These are phyloP conservation scores for Lepeophtheirus salmonis DNA, from an alignment of 1,140 invertebrate genomes.

Conservation along the genomic window DNA sequence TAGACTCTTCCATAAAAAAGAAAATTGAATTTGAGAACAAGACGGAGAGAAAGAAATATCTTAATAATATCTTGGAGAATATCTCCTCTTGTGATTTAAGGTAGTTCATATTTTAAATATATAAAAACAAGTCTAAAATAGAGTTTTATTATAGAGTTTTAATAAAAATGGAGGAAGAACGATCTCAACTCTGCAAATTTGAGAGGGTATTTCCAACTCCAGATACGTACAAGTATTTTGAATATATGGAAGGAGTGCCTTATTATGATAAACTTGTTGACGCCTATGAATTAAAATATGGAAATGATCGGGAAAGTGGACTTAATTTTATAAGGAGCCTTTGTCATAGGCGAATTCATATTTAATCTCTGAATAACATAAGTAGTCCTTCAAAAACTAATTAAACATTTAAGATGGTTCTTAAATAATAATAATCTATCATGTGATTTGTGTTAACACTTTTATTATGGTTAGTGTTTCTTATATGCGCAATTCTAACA, in stretches of 20 bases:
- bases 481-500: too few relatives aligned
- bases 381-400: too few relatives aligned
- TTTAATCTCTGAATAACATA: not conserved
- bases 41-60: not conserved
- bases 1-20: not conserved
- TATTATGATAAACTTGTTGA: slow-evolving; percentile 8
- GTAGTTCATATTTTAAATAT: not conserved
- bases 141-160: not conserved
- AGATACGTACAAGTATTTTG: not conserved
- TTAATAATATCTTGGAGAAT: not conserved
- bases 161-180: slow-evolving; percentile 3
- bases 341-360: not conserved
- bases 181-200: not conserved
- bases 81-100: not conserved
- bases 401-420: too few relatives aligned
- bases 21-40: not conserved
- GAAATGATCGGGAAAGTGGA: not conserved
- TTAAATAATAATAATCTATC: too few relatives aligned
- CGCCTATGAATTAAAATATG: slow-evolving; percentile 4
- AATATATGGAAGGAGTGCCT: not conserved
- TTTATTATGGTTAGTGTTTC: too few relatives aligned
- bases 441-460: too few relatives aligned
- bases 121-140: too few relatives aligned
- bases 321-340: not conserved
- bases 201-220: not conserved